phyloP scores from a whole-genome alignment of 2,888 invertebrate genomes.

The Pogonocherus hispidulus region DNA sequence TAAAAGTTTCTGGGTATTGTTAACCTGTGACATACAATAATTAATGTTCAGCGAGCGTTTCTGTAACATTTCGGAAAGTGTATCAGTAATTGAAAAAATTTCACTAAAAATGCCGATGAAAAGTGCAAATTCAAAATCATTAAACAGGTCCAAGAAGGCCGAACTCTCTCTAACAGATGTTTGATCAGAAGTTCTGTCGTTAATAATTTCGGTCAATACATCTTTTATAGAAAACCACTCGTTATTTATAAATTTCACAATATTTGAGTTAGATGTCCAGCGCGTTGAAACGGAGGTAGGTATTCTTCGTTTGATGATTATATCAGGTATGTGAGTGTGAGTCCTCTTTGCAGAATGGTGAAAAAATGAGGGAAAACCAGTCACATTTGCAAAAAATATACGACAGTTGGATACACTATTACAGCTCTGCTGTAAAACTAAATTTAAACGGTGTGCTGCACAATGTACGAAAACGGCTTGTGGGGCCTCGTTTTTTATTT shows the following conservation, averaged over 20 bases:
- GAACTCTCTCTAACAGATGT: conserved; percentile 12
- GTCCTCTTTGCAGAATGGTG: neutral
- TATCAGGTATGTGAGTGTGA: neutral
- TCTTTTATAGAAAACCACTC: neutral
- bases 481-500: conserved; percentile 2
- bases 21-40: conserved; percentile 3
- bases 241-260: neutral
- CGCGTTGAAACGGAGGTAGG: neutral
- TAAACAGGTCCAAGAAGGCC: conserved; percentile 1
- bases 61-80: neutral
- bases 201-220: conserved; percentile 6
- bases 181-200: conserved; percentile 15
- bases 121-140: conserved; percentile 19
- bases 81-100: conserved; percentile 18
- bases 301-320: conserved; percentile 4
- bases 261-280: conserved; percentile 5
- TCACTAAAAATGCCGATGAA: conserved; percentile 6
- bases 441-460: neutral
- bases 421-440: conserved; percentile 1
- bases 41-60: conserved; percentile 7
- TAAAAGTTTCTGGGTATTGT: conserved; percentile 21
- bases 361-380: conserved; percentile 8
- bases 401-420: neutral
- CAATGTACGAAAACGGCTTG: conserved; percentile 7
- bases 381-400: neutral